Base-by-base conservation (phyloP, 1,140 invertebrate species). In the Plodia interpunctella region DNA sequence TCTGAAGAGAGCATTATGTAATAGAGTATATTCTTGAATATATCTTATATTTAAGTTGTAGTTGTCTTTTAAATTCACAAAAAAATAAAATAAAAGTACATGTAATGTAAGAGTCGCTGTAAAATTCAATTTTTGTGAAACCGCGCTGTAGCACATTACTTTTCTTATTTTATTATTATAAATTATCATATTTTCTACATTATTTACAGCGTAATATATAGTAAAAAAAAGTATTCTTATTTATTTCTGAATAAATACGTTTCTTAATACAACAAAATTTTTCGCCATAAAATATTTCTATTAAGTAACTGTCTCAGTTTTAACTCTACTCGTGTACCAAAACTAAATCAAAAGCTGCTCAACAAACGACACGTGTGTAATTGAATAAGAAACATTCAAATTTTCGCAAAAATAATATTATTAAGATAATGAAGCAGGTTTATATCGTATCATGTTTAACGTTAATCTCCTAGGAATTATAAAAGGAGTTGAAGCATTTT, bases 1-100 rank as follows among this genome's bases (percentile, higher is more conserved):
- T 72, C 66, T 51, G 55, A 49, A 67, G 61, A 68, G 17, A 56
- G 60, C 50, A 30, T 63, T 64, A 74, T 69, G 62, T 63, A 62
- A 72, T 60, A 52, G 25, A 44, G n/a, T 17, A 15, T 3, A 28
- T 49, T 32, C 2, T 57, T 57, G 18, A 51, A 51, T 21, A 44
- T 44, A 44, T 6, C 15, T 17, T 17, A 44, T n/a, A 15, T n/a
- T 5, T 10, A 44, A n/a, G 5, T 4, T n/a, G 13, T 44, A 44
- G 15, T 2, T 44, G 38, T 44, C 38, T 15, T 44, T 44, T 44
- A 15, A 15, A 5, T 44, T 44, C 11, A 5, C 30, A 32, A 32
- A 32, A 32, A 25, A 3, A 25, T 25, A 25, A 54, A 18, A 50
- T 52, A 15, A 51, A 52, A 57, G 8, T 15, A 60, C 49, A 49